Evolutionary conservation across 2,888 invertebrate genomes (phyloP), one percentile per base, ranked within the genome.

Genomic region (Parnassius orleans): DNA sequence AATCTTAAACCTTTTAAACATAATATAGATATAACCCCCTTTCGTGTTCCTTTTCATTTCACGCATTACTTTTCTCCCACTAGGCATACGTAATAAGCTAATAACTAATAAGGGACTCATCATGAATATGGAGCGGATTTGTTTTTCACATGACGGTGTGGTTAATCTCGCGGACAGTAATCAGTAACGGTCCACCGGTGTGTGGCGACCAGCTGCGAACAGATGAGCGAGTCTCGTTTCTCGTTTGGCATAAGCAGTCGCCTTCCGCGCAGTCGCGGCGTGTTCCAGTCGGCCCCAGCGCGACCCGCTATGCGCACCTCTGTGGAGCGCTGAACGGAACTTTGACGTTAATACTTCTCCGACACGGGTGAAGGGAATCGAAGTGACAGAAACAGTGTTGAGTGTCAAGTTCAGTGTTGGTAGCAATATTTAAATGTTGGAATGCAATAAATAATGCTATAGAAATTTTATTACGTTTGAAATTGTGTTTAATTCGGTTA

Each of bases 271-370:
- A 60, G 65, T 72, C 70, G 69, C 72, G 66, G 64, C 61, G 63
- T 63, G 61, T 65, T 64, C 75, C 86, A 90, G 89, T 90, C 84
- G 80, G 75, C 72, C 75, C 70, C 77, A 77, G 85, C 81, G 86
- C 88, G 88, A 84, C 77, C 79, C 74, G 79, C 76, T 76, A 87
- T 80, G 88, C 88, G 87, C 88, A 88, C 88, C 76, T 80, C 72
- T 81, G 66, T 69, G 67, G 67, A 65, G 72, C 74, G 81, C 76
- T 55, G 68, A 67, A 70, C 71, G 78, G 76, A 75, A 69, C 76
- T 82, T 81, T 9, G 33, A 46, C 46, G 24, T 78, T 79, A 82
- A 83, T 79, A 63, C 63, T 14, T 66, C 77, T 78, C 62, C 75
- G 74, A 68, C 72, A 68, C 71, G 70, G 67, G 71, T 73, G 74